Percentiles rank a stretch among this genome's conserved stretches.
Evolutionary conservation across 2,888 invertebrate genomes (phyloP).

Genomic region (Cyclophora albipunctata): DNA sequence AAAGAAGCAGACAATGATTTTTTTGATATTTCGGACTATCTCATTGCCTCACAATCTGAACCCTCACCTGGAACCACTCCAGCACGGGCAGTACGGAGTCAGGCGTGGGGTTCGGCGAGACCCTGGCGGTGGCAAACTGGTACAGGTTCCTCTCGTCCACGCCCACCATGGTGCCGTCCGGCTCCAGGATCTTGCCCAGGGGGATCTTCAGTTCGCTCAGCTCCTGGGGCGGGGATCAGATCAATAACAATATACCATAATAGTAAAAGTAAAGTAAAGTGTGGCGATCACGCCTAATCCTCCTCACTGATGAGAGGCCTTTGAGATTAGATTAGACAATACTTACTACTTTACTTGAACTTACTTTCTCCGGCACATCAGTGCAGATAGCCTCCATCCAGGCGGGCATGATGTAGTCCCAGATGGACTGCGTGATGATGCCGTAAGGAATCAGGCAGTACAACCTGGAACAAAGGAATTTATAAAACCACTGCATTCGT

Average conservation of each 20-base stretch:
- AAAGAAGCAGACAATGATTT: no score
- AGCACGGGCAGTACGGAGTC: constrained; percentile 91
- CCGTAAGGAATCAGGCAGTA: constrained; percentile 98
- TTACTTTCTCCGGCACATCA: constrained; percentile 89
- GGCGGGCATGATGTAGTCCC: constrained; percentile 99
- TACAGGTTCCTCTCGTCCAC: constrained; percentile 97
- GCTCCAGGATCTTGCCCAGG: constrained; percentile 94
- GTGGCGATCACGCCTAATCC: no score
- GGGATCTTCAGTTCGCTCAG: constrained; percentile 54
- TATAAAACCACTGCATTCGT: no score
- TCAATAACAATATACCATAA: neutral
- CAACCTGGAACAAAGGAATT: constrained; percentile 66
- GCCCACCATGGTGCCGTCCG: constrained; percentile 95
- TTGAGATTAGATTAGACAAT: neutral
- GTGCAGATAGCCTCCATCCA: constrained; percentile 99
- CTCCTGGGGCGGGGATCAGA: constrained; percentile 32
- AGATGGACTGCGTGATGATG: constrained; percentile 95
- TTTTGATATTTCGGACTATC: no score
- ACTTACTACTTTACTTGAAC: neutral
- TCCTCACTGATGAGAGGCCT: no score
- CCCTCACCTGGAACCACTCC: constrained; percentile 86
- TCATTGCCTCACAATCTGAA: no score
- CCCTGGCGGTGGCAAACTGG: constrained; percentile 91
- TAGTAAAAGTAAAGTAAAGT: no score
- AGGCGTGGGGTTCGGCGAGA: constrained; percentile 82